A percentile compares a stretch with the other conserved stretches of the same genome.
These are phyloP conservation scores for Dilophus febrilis DNA, from an alignment of 2,888 invertebrate genomes.

Conservation along the genomic window DNA sequence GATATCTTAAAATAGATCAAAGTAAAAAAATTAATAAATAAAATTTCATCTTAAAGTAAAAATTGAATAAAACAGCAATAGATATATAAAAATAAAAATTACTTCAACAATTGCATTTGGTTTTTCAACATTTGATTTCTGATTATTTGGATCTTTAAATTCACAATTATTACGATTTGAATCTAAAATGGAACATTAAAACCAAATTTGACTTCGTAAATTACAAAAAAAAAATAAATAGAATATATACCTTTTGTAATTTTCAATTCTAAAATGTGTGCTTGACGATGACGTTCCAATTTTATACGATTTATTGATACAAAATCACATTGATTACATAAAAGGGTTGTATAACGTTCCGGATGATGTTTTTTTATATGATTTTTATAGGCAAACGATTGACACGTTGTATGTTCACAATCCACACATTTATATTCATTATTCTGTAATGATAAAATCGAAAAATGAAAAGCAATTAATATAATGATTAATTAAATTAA, in stretches of 20 bases:
- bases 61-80: no score
- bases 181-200: conserved; percentile 13
- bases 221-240: background rate
- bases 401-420: conserved; percentile 51
- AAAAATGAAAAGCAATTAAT: background rate
- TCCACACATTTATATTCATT: conserved; percentile 44
- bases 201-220: background rate
- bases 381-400: conserved; percentile 47
- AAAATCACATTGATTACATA: conserved; percentile 23
- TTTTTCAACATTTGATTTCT: conserved; percentile 8
- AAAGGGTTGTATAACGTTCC: conserved; percentile 19
- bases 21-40: no score
- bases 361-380: conserved; percentile 40
- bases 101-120: conserved; percentile 18
- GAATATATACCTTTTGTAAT: conserved; percentile 16
- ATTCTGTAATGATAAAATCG: background rate
- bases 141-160: conserved; percentile 8
- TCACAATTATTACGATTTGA: conserved; percentile 19
- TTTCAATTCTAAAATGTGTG: conserved; percentile 23
- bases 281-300: conserved; percentile 20
- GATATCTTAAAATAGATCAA: conserved; percentile 17
- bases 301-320: conserved; percentile 20
- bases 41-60: no score
- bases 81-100: conserved; percentile 1
- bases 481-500: background rate